These are phyloP conservation scores for Lagopus leucura DNA, from an alignment of 2,113 vertebrate species.

Conservation along the genomic window DNA sequence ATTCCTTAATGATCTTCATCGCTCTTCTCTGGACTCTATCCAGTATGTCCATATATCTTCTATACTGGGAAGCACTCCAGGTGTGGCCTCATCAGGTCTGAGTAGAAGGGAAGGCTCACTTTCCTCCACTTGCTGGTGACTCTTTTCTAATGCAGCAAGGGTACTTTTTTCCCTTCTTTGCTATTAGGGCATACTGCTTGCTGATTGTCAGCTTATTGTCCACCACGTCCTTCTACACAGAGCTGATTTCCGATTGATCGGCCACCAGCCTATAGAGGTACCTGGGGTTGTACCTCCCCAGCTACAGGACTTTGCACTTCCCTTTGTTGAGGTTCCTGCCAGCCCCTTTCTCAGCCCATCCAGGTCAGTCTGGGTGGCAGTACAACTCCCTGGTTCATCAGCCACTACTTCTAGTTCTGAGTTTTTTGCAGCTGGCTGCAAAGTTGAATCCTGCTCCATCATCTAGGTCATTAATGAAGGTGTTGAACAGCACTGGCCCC, in stretches of 20 bases:
- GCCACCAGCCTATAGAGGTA: not conserved
- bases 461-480: not conserved
- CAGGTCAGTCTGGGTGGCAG: not conserved
- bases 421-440: not conserved
- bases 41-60: not conserved
- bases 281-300: not conserved
- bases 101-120: not conserved
- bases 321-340: not conserved
- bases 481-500: not conserved
- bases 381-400: not conserved
- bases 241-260: not conserved
- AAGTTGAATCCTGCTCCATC: not conserved
- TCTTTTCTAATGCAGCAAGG: not conserved
- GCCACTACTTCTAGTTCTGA: not conserved
- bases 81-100: not conserved
- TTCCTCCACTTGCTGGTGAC: accelerated
- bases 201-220: not conserved
- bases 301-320: not conserved
- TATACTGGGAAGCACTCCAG: not conserved
- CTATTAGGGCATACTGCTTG: too few species aligned
- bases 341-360: not conserved
- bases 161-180: not conserved
- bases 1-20: not conserved
- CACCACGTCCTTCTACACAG: not conserved
- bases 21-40: not conserved